Percentiles rank a stretch among this genome's conserved stretches.
phyloP scores from a whole-genome alignment of 2,797 vertebrate genomes.

The Chaetodon trifasciatus region DNA sequence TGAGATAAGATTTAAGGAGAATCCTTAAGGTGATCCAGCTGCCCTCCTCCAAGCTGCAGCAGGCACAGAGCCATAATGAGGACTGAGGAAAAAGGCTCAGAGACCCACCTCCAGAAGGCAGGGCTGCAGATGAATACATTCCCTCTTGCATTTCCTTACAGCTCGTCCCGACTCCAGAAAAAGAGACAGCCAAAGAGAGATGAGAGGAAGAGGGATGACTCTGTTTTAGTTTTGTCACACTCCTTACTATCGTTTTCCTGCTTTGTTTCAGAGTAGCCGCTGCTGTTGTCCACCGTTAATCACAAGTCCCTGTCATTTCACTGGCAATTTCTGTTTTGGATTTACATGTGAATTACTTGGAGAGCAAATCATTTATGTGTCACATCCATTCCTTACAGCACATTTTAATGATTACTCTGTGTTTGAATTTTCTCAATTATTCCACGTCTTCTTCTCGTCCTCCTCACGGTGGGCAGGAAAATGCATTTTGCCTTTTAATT shows the following conservation, averaged over 20 bases:
- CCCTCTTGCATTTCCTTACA: constrained; percentile 60
- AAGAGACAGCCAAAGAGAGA: constrained; percentile 55
- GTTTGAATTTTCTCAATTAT: constrained; percentile 79
- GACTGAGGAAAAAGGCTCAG: constrained; percentile 63
- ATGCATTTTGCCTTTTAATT: constrained; percentile 80
- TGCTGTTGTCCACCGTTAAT: constrained; percentile 61
- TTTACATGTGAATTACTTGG: constrained; percentile 72
- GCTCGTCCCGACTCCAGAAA: constrained; percentile 59
- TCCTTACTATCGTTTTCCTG: constrained; percentile 35
- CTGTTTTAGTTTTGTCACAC: constrained; percentile 65
- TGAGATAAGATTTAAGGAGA: constrained; percentile 88
- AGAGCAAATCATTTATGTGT: constrained; percentile 72
- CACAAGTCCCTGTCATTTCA: constrained; percentile 55
- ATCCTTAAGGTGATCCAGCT: constrained; percentile 84
- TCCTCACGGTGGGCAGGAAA: constrained; percentile 64
- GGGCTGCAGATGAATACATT: constrained; percentile 67
- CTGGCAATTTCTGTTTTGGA: constrained; percentile 62
- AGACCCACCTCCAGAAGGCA: constrained; percentile 73
- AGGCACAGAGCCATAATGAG: constrained; percentile 71
- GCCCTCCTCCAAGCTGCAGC: constrained; percentile 76
- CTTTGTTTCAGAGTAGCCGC: constrained; percentile 59
- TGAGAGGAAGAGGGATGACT: constrained; percentile 64
- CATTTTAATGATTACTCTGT: constrained; percentile 72
- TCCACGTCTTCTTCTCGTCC: constrained; percentile 45
- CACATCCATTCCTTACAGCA: constrained; percentile 72